These are phyloP conservation scores for Eulemur rubriventer DNA, from an alignment of 2,797 vertebrate species.

Conservation along the genomic window DNA sequence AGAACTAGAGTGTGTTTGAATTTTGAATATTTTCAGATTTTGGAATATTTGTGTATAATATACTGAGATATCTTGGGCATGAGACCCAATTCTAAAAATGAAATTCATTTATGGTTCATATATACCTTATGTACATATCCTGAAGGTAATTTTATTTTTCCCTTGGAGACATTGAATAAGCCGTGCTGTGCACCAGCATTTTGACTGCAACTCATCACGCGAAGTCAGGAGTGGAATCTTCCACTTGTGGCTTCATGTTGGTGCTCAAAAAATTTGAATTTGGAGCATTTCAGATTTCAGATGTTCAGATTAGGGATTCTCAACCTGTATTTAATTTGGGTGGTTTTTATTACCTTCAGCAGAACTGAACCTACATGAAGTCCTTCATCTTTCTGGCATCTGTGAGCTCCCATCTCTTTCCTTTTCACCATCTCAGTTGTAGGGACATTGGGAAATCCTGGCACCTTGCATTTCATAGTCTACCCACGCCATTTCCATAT, in stretches of 20 bases:
- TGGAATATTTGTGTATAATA: neutral
- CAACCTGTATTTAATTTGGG: neutral
- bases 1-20: neutral
- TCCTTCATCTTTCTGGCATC: neutral
- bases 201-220: neutral
- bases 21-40: neutral
- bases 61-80: neutral
- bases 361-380: neutral
- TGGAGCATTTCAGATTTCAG: neutral
- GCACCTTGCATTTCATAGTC: neutral
- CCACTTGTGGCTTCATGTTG: neutral
- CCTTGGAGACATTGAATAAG: neutral
- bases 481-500: neutral
- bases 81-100: neutral
- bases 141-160: neutral
- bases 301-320: neutral
- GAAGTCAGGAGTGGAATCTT: neutral
- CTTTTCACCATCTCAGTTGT: neutral
- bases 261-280: neutral
- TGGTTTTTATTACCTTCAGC: neutral
- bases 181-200: neutral
- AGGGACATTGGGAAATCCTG: neutral
- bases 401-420: neutral
- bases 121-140: neutral
- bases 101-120: neutral